A percentile compares a stretch with the other conserved stretches of the same genome.
These are phyloP conservation scores for Caenorhabditis imperialis DNA, from an alignment of 2,888 invertebrate genomes.

Conservation along the genomic window DNA sequence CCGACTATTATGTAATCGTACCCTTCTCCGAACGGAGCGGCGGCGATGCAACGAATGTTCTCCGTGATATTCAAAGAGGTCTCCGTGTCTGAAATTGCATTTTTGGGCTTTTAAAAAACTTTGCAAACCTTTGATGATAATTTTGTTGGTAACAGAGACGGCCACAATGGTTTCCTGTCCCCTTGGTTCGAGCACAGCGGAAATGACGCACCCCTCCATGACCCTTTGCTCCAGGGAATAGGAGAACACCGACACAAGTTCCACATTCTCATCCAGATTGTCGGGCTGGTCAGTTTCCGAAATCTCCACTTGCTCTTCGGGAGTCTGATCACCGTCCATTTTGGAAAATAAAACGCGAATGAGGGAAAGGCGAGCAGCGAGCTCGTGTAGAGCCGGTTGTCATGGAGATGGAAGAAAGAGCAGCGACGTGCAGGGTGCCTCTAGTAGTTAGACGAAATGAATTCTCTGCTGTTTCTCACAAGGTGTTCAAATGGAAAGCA, in stretches of 20 bases:
- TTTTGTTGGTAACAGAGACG: slow-evolving; percentile 69
- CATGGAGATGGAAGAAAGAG: slow-evolving; percentile 26
- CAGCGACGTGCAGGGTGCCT: slow-evolving; percentile 8
- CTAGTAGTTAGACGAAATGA: too few relatives aligned
- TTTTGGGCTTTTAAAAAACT: too few relatives aligned
- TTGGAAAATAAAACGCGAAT: neutral
- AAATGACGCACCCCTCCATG: slow-evolving; percentile 43
- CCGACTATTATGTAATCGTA: slow-evolving; percentile 65
- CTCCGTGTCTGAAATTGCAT: slow-evolving; percentile 61
- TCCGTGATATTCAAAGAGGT: slow-evolving; percentile 60
- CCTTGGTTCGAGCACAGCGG: slow-evolving; percentile 52
- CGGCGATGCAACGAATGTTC: slow-evolving; percentile 58
- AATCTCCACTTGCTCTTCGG: slow-evolving; percentile 39
- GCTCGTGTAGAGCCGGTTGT: slow-evolving; percentile 2
- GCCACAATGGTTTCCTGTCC: slow-evolving; percentile 60
- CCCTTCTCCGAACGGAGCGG: slow-evolving; percentile 53
- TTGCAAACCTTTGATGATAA: slow-evolving; percentile 60
- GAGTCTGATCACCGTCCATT: slow-evolving; percentile 42
- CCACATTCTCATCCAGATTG: slow-evolving; percentile 29
- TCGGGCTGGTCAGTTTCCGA: neutral
- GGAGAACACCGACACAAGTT: slow-evolving; percentile 26
- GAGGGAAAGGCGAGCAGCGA: neutral
- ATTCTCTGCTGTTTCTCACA: too few relatives aligned
- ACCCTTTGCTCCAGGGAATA: slow-evolving; percentile 55
- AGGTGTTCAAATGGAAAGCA: too few relatives aligned